Evolutionary conservation across 1,140 invertebrate species (phyloP).

Genomic region (Geopemphigus sp.): DNA sequence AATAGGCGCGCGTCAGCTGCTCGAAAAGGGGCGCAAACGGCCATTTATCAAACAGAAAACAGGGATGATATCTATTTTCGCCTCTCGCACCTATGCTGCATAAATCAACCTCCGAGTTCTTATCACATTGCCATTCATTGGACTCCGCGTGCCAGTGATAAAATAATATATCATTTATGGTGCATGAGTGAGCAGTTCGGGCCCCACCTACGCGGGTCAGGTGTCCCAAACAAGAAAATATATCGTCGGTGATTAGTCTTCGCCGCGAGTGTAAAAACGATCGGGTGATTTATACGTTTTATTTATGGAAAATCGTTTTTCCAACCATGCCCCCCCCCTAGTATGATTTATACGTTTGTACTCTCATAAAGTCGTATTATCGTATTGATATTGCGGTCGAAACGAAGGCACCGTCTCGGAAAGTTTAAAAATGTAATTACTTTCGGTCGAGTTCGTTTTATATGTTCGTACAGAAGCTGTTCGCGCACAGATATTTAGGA

Average conservation of each 20-base stretch:
- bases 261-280: slow-evolving; percentile 20
- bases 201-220: not conserved
- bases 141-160: slow-evolving; percentile 20
- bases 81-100: slow-evolving; percentile 28
- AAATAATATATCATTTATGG: slow-evolving; percentile 41
- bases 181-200: not conserved
- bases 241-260: slow-evolving; percentile 44
- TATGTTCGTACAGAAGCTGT: too few relatives aligned
- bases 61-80: slow-evolving; percentile 26
- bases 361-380: not conserved
- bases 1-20: not conserved
- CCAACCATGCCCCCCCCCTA: not conserved
- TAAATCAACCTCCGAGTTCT: slow-evolving; percentile 44
- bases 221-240: slow-evolving; percentile 11
- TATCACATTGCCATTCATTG: slow-evolving; percentile 36
- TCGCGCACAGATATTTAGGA: too few relatives aligned
- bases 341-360: slow-evolving; percentile 17
- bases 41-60: slow-evolving; percentile 38
- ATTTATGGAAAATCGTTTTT: slow-evolving; percentile 12
- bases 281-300: slow-evolving; percentile 42
- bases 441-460: too few relatives aligned
- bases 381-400: not conserved
- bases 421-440: not conserved
- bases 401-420: not conserved
- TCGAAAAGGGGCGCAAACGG: not conserved